Conservation (phyloP, 2,113 vertebrate species). For the Prionailurus viverrinus region DNA sequence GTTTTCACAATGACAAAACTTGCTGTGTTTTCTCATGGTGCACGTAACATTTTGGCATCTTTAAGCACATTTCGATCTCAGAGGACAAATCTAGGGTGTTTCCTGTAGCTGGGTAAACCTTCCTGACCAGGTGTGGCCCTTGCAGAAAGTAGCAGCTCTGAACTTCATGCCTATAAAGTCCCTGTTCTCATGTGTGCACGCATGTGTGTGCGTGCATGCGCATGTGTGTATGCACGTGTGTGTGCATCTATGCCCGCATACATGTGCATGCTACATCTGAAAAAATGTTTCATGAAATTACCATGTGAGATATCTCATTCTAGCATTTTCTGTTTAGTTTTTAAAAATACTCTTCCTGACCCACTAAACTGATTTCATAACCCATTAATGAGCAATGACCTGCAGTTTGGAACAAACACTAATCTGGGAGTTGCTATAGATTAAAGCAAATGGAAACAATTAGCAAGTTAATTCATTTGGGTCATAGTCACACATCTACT, state of each 20-base stretch:
- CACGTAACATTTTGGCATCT: not conserved
- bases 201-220: too few species aligned
- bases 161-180: conserved; percentile 34
- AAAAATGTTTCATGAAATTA: not conserved
- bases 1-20: not conserved
- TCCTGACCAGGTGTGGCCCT: conserved; percentile 46
- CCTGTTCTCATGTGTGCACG: not conserved
- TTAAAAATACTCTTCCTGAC: conserved; percentile 44
- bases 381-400: conserved; percentile 23
- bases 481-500: not conserved
- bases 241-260: too few species aligned
- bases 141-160: conserved; percentile 23
- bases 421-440: conserved; percentile 48
- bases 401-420: conserved; percentile 41
- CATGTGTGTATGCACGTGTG: too few species aligned
- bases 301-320: not conserved
- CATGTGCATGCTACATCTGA: not conserved
- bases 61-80: conserved; percentile 28
- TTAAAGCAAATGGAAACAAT: conserved; percentile 67
- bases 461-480: conserved; percentile 39
- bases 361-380: conserved; percentile 60
- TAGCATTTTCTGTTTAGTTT: conserved; percentile 30
- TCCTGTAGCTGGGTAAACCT: conserved; percentile 38
- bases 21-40: not conserved
- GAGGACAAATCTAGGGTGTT: conserved; percentile 30